Evolutionary conservation across 2,113 vertebrate species (phyloP), one percentile per base, ranked within the genome.

Genomic region (Sebastes fasciatus): DNA sequence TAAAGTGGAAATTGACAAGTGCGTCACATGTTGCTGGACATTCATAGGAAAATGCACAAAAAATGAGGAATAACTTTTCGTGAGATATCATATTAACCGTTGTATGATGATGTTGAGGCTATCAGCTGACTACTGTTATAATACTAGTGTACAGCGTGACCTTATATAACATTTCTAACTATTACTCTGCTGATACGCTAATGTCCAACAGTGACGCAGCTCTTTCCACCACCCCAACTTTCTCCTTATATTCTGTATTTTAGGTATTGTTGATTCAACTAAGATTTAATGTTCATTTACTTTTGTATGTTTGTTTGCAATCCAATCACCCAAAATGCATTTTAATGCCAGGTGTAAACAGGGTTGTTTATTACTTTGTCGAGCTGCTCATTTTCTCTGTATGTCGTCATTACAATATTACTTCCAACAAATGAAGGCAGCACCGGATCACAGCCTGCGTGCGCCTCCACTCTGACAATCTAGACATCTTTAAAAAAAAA

Each of bases 391-490:
- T 21, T 5, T 34, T 34, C 34, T 34, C 34, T 34, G 34, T 4
- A 34, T 34, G 9, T 13, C 10, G 0, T 52, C 17, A 52, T 19
- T 12, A n/a, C 12, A 69, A 21, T 10, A 42, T 19, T 77, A 16
- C 8, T 19, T 60, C 52, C 46, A 61, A 42, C 62, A 10, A 63
- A 42, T 43, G 43, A 80, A 73, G 45, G 55, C 64, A 26, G 19
- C 76, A 55, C n/a, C 34, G 49, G 43, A 48, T 64, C 34, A 76
- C 40, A 49, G 66, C 76, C 21, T 60, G 68, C 21, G 6, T 54
- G 55, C 34, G 46, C 43, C 7, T 57, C 6, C 8, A 16, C 62
- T 43, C 49, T 65, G 19, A 73, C 62, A 61, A 68, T 40, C 21
- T 6, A 70, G 54, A 66, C 26, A 13, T 43, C 49, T 58, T 65